These are phyloP conservation scores for Drosophila pseudoananassae DNA, from an alignment of 1,140 invertebrate species.

Conservation along the genomic window DNA sequence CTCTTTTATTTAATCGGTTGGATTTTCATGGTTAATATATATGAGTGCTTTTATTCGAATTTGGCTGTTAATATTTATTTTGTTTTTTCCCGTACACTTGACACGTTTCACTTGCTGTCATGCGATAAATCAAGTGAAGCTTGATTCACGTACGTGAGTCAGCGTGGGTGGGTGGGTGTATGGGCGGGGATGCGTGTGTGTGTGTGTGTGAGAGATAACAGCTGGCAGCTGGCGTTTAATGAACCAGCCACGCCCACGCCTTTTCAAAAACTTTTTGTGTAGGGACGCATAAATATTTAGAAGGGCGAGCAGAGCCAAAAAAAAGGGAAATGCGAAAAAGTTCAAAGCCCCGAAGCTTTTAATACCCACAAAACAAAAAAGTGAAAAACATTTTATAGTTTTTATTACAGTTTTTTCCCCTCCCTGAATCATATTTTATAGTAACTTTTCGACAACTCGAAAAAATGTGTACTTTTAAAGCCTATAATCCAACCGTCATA, in stretches of 20 bases:
- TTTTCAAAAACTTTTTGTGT: constrained; percentile 61
- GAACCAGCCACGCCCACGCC: constrained; percentile 71
- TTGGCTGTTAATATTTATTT: constrained; percentile 72
- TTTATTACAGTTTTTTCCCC: neutral
- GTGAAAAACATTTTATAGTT: neutral
- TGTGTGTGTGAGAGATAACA: constrained; percentile 60
- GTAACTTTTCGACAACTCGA: neutral
- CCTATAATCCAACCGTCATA: neutral
- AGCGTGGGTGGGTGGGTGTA: neutral
- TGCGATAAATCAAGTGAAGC: constrained; percentile 66
- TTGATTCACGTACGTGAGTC: neutral
- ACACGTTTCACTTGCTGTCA: constrained; percentile 71
- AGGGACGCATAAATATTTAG: constrained; percentile 51
- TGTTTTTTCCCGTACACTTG: constrained; percentile 65
- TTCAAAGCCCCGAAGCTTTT: neutral
- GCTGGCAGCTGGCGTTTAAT: constrained; percentile 75
- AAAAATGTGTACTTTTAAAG: neutral
- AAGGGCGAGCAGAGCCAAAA: constrained; percentile 16
- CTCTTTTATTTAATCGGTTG: constrained; percentile 26
- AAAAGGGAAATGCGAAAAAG: neutral
- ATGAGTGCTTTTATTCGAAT: constrained; percentile 50
- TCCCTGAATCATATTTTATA: neutral
- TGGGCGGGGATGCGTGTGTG: neutral
- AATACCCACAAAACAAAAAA: constrained; percentile 7
- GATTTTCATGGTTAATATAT: constrained; percentile 32